Conservation (phyloP, 2,797 vertebrate species). For the Enoplosus armatus region DNA sequence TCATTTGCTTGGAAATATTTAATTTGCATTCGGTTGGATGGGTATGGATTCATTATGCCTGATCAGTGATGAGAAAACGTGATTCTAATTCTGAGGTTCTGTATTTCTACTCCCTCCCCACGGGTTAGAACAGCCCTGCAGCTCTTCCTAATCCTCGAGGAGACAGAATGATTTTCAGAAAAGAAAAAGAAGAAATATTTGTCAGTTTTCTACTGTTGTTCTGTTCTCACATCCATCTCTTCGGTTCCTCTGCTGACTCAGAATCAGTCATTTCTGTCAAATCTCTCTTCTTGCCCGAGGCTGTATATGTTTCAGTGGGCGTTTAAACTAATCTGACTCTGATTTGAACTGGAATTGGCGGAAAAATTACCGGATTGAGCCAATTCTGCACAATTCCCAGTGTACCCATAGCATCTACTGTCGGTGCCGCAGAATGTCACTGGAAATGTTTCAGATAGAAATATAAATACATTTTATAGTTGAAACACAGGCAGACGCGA, state of each 20-base stretch:
- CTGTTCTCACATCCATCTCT: conserved; percentile 16
- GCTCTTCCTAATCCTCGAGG: too few relatives aligned
- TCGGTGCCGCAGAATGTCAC: not conserved
- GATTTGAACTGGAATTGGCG: not conserved
- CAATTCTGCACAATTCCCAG: not conserved
- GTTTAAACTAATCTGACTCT: too few relatives aligned
- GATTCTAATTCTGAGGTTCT: too few relatives aligned
- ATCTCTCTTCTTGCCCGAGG: not conserved
- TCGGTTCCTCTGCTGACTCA: not conserved
- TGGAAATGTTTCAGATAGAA: conserved; percentile 21
- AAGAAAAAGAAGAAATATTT: not conserved
- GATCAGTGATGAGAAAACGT: too few relatives aligned
- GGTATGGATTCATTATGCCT: not conserved
- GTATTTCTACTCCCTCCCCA: not conserved
- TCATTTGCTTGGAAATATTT: not conserved
- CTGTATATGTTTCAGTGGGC: too few relatives aligned
- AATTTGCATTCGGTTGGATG: not conserved
- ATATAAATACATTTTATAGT: conserved; percentile 35
- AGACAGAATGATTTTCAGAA: not conserved
- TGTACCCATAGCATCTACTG: conserved; percentile 3
- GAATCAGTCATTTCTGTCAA: not conserved
- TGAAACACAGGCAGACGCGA: conserved; percentile 19
- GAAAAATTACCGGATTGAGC: not conserved
- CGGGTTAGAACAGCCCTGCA: too few relatives aligned
- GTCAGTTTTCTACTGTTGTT: conserved; percentile 1